Evolutionary conservation across 2,113 vertebrate genomes (phyloP).

Genomic region (Dunckerocampus dactyliophorus): DNA sequence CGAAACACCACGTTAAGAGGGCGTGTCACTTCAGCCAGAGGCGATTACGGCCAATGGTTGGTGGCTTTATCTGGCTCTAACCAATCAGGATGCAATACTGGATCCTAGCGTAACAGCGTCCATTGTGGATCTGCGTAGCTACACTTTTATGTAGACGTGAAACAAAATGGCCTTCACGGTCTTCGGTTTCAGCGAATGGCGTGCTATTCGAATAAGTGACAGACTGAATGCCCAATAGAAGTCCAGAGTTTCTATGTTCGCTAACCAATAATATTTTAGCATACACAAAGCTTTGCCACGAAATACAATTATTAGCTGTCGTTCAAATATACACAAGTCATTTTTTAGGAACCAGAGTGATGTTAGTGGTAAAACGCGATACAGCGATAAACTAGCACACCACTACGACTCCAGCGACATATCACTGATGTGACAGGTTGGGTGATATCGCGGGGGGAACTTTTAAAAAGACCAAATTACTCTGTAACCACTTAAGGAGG

Average conservation of each 20-base stretch:
- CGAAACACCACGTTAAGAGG: conserved; percentile 59
- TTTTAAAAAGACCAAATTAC: conserved; percentile 27
- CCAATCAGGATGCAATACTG: conserved; percentile 36
- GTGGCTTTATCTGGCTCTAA: not conserved
- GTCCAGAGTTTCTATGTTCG: not conserved
- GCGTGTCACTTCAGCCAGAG: conserved; percentile 31
- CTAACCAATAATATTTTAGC: conserved; percentile 45
- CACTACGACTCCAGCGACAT: conserved; percentile 28
- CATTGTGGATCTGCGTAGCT: conserved; percentile 38
- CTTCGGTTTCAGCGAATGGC: conserved; percentile 16
- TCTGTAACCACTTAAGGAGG: conserved; percentile 16
- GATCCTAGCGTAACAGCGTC: conserved; percentile 1
- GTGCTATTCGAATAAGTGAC: conserved; percentile 23
- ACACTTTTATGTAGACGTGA: conserved; percentile 6
- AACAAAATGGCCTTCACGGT: conserved; percentile 55
- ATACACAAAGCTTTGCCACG: conserved; percentile 32
- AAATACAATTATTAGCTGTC: conserved; percentile 43
- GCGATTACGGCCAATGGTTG: conserved; percentile 57
- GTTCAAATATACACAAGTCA: conserved; percentile 56
- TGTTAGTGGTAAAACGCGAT: conserved; percentile 31
- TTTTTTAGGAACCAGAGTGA: conserved; percentile 61
- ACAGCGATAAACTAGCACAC: conserved; percentile 38
- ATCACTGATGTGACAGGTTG: conserved; percentile 23
- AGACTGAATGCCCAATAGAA: conserved; percentile 29
- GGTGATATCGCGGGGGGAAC: conserved; percentile 37